Evolutionary conservation across 2,888 invertebrate genomes (phyloP).

Genomic region (Coleophora deauratella): DNA sequence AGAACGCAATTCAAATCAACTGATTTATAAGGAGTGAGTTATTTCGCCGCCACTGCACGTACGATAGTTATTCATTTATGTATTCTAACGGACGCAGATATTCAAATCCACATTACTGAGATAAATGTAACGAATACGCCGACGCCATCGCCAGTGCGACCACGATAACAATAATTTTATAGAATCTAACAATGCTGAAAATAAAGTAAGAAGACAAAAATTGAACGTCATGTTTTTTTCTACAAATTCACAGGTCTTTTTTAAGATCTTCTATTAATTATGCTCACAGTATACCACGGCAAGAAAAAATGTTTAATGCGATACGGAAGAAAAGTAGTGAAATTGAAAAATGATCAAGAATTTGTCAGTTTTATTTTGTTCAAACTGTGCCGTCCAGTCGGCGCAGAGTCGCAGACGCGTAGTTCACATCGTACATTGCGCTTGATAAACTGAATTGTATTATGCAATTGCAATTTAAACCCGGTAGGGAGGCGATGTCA

Average conservation of each 20-base stretch:
- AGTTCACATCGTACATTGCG: not conserved
- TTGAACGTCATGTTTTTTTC: not conserved
- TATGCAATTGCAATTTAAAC: conserved; percentile 11
- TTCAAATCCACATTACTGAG: conserved; percentile 39
- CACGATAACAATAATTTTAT: conserved; percentile 18
- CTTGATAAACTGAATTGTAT: conserved; percentile 6
- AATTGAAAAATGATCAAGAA: not conserved
- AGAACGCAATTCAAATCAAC: conserved; percentile 65
- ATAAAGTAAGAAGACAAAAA: not conserved
- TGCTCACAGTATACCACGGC: not conserved
- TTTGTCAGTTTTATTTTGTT: conserved; percentile 1
- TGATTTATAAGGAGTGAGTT: conserved; percentile 69
- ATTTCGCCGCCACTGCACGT: conserved; percentile 46
- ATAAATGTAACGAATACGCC: conserved; percentile 37
- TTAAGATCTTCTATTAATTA: conserved; percentile 1
- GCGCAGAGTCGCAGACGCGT: not conserved
- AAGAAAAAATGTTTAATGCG: not conserved
- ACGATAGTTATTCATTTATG: conserved; percentile 47
- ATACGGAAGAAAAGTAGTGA: conserved; percentile 4
- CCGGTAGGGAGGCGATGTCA: conserved; percentile 23
- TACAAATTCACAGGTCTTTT: not conserved
- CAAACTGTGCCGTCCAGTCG: not conserved
- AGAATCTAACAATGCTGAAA: conserved; percentile 11
- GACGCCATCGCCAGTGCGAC: conserved; percentile 15
- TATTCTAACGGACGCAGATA: conserved; percentile 55